These are phyloP conservation scores for Hemiscyllium ocellatum DNA, from an alignment of 2,113 vertebrate species.

Conservation along the genomic window DNA sequence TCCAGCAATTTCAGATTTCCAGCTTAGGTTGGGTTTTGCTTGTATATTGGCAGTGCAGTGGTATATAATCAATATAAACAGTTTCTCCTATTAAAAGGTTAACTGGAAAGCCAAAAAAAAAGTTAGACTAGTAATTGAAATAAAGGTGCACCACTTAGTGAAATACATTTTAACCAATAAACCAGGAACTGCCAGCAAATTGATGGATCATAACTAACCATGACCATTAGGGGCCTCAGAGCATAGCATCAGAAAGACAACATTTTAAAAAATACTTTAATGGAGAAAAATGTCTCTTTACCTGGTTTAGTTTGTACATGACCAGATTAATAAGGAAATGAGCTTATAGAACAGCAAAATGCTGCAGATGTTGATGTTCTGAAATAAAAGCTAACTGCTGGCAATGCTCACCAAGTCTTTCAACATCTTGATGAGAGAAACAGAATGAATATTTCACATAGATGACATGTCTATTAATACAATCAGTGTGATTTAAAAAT, in stretches of 20 bases:
- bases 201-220: not conserved
- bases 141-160: not conserved
- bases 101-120: not conserved
- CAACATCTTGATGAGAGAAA: not conserved
- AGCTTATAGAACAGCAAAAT: not conserved
- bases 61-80: not conserved
- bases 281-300: not conserved
- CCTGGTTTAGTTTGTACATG: not conserved
- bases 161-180: not conserved
- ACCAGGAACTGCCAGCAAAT: not conserved
- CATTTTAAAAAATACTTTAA: not conserved
- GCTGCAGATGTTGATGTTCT: not conserved
- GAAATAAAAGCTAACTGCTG: not conserved
- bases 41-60: not conserved
- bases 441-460: not conserved
- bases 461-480: not conserved
- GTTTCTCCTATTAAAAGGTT: not conserved
- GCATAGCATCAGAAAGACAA: not conserved
- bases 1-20: not conserved
- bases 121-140: not conserved
- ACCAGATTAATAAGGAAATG: not conserved
- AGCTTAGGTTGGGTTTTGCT: not conserved
- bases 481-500: not conserved
- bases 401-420: not conserved
- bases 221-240: not conserved